A percentile compares a stretch with the other conserved stretches of the same genome.
Evolutionary conservation across 2,888 invertebrate species (phyloP).

Genomic region (Slavum lentiscoides): DNA sequence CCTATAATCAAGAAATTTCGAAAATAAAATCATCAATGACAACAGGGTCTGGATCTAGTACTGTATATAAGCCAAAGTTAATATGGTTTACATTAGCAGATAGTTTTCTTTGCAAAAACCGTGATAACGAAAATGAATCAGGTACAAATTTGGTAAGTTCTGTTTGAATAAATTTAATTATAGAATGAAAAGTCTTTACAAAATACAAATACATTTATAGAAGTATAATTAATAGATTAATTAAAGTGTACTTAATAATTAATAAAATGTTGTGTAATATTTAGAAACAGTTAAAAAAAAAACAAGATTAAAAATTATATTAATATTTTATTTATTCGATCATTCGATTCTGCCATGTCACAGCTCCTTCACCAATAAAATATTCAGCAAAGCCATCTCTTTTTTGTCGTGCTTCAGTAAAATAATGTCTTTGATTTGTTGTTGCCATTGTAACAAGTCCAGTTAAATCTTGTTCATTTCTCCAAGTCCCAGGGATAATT

Average conservation of each 20-base stretch:
- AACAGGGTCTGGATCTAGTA: neutral
- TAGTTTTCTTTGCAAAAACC: constrained; percentile 1
- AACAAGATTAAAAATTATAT: no score
- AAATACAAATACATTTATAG: no score
- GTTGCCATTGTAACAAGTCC: neutral
- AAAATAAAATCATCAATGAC: neutral
- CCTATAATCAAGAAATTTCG: constrained; percentile 9
- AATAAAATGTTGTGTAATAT: no score
- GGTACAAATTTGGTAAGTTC: constrained; percentile 6
- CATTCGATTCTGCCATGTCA: constrained; percentile 3
- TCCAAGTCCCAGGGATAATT: constrained; percentile 23
- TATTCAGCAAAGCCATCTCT: constrained; percentile 10
- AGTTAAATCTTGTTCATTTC: constrained; percentile 3
- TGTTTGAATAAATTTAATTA: neutral
- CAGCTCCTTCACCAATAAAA: constrained; percentile 21
- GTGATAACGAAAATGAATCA: neutral
- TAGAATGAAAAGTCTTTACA: neutral
- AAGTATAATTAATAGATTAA: no score
- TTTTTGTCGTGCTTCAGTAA: constrained; percentile 9
- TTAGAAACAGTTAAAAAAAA: no score
- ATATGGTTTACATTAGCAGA: neutral
- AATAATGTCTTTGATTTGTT: neutral
- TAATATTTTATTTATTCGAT: neutral
- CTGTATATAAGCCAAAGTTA: constrained; percentile 7
- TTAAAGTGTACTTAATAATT: no score